Evolutionary conservation across 2,113 vertebrate genomes (phyloP), one percentile per base, ranked within the genome.

Genomic region (rabbit (Oryctolagus cuniculus)): DNA sequence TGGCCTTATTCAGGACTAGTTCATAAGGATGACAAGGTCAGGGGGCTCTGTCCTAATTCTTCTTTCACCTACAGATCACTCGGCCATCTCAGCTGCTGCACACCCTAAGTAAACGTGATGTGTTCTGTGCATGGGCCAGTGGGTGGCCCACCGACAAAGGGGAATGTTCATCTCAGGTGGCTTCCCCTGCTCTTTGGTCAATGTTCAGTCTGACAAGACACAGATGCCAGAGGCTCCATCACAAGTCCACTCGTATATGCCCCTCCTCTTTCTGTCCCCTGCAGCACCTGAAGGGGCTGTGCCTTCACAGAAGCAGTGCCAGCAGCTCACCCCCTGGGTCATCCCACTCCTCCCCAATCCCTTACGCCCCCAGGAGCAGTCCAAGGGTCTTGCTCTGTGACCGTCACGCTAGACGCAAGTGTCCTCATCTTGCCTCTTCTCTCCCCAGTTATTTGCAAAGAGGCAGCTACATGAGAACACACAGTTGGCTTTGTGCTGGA

Each of bases 401-500:
- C 11, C 80, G 89, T 31, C 69, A 36, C 2, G 0, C 27, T 49
- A 36, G n/a, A 72, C 63, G 12, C 36, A 72, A 12, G 21, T 29
- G 6, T 66, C 53, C 79, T 90, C 31, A 63, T 70, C 22, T 58
- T 15, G 92, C 49, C 82, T 88, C 78, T 22, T 89, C 92, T 53
- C 92, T 66, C 91, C 58, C 36, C 7, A 36, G 55, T 67, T 53
- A 63, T 90, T 53, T 80, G 74, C 82, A 72, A 53, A 79, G 55
- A 94, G 51, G 66, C 3, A 0, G 29, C 44, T 78, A 10, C 66
- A 67, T 75, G 84, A 89, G 61, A 82, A 70, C 63, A 73, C 86
- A 72, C 61, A 77, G 88, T 70, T 92, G 92, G 92, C 86, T 80
- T 27, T 36, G 49, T 25, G 93, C 95, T 92, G 1, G 15, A 84